These are phyloP conservation scores for Patella caerulea DNA, from an alignment of 2,888 invertebrate species.

Conservation along the genomic window DNA sequence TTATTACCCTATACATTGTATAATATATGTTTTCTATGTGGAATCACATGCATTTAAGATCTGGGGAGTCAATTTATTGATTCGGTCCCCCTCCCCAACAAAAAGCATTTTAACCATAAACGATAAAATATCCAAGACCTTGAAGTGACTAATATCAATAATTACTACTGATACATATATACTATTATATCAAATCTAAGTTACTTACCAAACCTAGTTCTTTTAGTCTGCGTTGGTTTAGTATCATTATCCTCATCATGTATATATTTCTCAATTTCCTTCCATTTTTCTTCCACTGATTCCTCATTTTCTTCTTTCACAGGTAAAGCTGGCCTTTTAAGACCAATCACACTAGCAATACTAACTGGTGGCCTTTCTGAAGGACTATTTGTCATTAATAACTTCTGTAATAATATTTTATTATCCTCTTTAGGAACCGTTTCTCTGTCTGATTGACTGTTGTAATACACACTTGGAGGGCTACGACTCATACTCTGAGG, in stretches of 20 bases:
- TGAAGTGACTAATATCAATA: too few relatives aligned
- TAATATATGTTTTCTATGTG: too few relatives aligned
- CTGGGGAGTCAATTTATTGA: too few relatives aligned
- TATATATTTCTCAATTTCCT: slow-evolving; percentile 59
- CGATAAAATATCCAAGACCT: too few relatives aligned
- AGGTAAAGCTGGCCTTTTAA: not conserved
- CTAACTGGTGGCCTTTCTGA: not conserved
- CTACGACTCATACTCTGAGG: not conserved
- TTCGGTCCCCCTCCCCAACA: too few relatives aligned
- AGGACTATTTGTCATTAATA: not conserved
- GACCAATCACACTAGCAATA: not conserved
- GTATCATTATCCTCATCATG: slow-evolving; percentile 36
- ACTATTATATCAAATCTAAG: not conserved
- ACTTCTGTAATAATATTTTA: not conserved
- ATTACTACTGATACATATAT: too few relatives aligned
- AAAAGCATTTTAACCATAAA: too few relatives aligned
- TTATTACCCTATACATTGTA: too few relatives aligned
- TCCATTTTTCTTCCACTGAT: slow-evolving; percentile 60
- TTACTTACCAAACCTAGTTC: slow-evolving; percentile 47
- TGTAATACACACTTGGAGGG: not conserved
- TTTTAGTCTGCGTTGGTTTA: slow-evolving; percentile 33
- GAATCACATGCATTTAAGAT: too few relatives aligned
- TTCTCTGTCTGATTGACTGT: not conserved
- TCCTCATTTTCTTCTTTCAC: slow-evolving; percentile 27
- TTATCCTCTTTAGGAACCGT: not conserved